Conservation (phyloP, 2,797 vertebrate genomes). For the Myoxocephalus aenaeus region DNA sequence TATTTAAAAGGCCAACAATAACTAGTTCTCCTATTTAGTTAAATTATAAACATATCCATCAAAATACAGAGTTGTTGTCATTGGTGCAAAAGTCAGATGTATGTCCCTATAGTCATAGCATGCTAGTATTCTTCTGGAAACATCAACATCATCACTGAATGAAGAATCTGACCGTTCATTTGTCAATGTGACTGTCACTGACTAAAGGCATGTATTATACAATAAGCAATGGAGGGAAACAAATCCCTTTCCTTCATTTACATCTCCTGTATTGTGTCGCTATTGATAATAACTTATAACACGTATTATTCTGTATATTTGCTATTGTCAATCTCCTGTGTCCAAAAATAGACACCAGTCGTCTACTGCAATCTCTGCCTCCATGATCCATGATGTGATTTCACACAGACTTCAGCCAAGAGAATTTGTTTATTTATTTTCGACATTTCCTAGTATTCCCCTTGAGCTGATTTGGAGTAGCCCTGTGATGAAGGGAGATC, state of each 20-base stretch:
- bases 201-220: neutral
- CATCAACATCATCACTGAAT: neutral
- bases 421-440: neutral
- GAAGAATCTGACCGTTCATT: slow-evolving; percentile 15
- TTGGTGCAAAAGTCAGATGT: slow-evolving; percentile 5
- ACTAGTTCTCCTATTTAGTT: neutral
- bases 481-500: slow-evolving; percentile 35
- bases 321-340: neutral
- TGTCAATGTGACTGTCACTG: slow-evolving; percentile 4
- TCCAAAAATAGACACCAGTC: neutral
- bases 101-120: too few relatives aligned
- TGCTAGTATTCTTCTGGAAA: slow-evolving; percentile 19
- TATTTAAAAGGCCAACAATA: neutral
- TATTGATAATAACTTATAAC: neutral
- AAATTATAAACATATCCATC: neutral
- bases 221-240: too few relatives aligned
- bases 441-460: slow-evolving; percentile 21
- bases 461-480: slow-evolving; percentile 19
- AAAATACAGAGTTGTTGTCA: neutral
- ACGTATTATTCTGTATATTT: neutral
- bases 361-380: neutral
- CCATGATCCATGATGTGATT: slow-evolving; percentile 1
- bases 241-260: neutral
- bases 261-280: neutral
- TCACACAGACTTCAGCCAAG: neutral